phyloP scores from a whole-genome alignment of 2,888 invertebrate species.

The Phlogophora meticulosa region DNA sequence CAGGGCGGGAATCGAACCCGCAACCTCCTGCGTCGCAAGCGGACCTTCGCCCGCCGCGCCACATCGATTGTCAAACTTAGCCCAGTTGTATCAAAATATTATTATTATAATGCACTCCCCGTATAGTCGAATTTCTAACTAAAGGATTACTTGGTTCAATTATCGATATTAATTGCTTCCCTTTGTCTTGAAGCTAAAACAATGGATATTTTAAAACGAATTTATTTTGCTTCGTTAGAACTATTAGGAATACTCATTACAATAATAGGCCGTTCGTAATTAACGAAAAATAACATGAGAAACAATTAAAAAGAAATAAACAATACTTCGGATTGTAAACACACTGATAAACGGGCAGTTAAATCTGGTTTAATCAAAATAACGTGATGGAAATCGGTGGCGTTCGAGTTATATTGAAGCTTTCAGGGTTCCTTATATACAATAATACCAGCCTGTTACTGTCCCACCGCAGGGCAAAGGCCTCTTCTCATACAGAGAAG shows the following conservation, averaged over 20 bases:
- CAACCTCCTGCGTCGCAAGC: too few relatives aligned
- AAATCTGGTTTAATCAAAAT: conserved; percentile 6
- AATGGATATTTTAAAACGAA: conserved; percentile 8
- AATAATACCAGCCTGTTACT: too few relatives aligned
- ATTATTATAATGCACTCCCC: too few relatives aligned
- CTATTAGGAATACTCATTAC: background rate
- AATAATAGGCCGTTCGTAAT: conserved; percentile 13
- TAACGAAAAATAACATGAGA: conserved; percentile 20
- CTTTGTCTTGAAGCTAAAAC: conserved; percentile 5
- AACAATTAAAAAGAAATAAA: conserved; percentile 30
- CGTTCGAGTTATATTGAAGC: background rate
- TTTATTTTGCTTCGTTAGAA: background rate
- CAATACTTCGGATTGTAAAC: conserved; percentile 10
- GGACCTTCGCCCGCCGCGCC: too few relatives aligned
- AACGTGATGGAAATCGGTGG: background rate
- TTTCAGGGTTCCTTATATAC: too few relatives aligned
- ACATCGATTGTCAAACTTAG: too few relatives aligned
- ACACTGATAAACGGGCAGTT: conserved; percentile 15
- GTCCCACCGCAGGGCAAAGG: too few relatives aligned
- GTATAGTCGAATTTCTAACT: conserved; percentile 2
- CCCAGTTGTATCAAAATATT: too few relatives aligned
- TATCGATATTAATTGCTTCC: conserved; percentile 8
- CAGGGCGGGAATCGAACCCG: too few relatives aligned
- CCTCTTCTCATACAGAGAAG: too few relatives aligned
- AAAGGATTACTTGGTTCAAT: background rate